These are phyloP conservation scores for Anarrhichthys ocellatus DNA, from an alignment of 2,113 vertebrate species.

Conservation along the genomic window DNA sequence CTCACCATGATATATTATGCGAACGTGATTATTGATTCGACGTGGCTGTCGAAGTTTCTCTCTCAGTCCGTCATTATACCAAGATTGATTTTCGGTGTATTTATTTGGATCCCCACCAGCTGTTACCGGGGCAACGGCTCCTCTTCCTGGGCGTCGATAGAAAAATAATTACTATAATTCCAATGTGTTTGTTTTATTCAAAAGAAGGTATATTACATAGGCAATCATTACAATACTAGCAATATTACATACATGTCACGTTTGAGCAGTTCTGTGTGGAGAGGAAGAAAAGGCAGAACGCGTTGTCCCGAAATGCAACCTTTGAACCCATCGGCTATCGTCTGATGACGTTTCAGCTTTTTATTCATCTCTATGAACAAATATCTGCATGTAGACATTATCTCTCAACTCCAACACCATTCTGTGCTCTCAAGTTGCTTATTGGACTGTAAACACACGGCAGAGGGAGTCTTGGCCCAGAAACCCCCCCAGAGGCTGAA, in stretches of 20 bases:
- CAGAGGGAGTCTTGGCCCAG: neutral
- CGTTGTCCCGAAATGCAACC: neutral
- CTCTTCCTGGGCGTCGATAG: neutral
- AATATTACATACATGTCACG: neutral
- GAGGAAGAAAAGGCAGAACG: too few species aligned
- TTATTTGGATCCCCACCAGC: slow-evolving; percentile 1
- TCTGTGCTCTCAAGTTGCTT: neutral
- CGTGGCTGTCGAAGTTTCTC: neutral
- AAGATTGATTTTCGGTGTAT: neutral
- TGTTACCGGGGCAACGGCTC: neutral
- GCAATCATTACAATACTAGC: neutral
- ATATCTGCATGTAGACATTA: neutral
- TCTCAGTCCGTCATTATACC: neutral
- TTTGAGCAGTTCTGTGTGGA: neutral
- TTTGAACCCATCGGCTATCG: neutral
- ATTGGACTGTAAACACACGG: neutral
- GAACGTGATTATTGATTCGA: slow-evolving; percentile 1
- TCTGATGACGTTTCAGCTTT: neutral
- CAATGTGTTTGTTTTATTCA: neutral
- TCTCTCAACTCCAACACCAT: neutral
- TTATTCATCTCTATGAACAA: neutral
- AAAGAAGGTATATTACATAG: neutral
- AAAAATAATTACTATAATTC: neutral
- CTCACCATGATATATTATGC: neutral
- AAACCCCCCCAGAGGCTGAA: neutral